Percentiles rank a stretch among this genome's conserved stretches.
These are phyloP conservation scores for Fissipunctia ypsillon DNA, from an alignment of 2,888 invertebrate species.

Conservation along the genomic window DNA sequence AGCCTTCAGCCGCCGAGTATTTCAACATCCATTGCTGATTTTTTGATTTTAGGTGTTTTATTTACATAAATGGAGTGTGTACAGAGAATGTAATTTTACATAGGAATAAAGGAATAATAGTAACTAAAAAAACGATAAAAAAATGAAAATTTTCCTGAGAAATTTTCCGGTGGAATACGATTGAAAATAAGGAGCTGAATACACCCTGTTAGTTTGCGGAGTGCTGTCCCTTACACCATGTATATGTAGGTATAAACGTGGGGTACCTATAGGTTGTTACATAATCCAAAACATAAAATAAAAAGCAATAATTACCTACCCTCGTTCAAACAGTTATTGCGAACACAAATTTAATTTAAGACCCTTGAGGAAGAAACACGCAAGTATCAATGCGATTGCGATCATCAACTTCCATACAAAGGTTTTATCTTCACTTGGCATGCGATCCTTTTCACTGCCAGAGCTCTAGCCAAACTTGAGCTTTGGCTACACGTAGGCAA, in stretches of 20 bases:
- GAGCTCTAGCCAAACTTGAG: background rate
- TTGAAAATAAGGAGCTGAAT: too few relatives aligned
- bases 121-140: too few relatives aligned
- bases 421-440: constrained; percentile 57
- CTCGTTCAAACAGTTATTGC: constrained; percentile 45
- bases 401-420: constrained; percentile 42
- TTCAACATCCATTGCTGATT: too few relatives aligned
- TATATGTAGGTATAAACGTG: background rate
- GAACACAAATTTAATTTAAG: constrained; percentile 62
- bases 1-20: too few relatives aligned
- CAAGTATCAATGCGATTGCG: constrained; percentile 54
- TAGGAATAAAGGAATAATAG: too few relatives aligned
- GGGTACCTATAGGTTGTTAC: background rate
- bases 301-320: constrained; percentile 46
- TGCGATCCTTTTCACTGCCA: constrained; percentile 58
- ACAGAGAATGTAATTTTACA: too few relatives aligned
- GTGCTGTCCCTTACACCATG: too few relatives aligned
- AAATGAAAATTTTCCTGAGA: too few relatives aligned
- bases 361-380: constrained; percentile 56
- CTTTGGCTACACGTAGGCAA: background rate
- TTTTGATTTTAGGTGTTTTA: too few relatives aligned
- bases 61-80: too few relatives aligned
- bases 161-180: too few relatives aligned
- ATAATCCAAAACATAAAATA: constrained; percentile 32
- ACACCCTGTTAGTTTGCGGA: too few relatives aligned